phyloP scores from a whole-genome alignment of 2,888 invertebrate species.

The Deilephila elpenor region DNA sequence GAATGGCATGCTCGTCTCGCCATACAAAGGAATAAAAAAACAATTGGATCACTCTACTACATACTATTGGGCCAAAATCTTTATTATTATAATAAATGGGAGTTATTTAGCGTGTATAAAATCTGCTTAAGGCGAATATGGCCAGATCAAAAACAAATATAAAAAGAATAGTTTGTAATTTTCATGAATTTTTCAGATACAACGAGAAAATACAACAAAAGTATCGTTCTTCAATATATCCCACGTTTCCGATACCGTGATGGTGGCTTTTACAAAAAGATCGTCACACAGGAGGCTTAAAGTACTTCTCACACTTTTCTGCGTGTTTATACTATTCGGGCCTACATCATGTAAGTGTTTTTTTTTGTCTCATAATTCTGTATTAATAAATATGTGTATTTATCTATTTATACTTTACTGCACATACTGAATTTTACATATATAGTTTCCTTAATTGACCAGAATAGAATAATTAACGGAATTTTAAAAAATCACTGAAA shows the following conservation, averaged over 20 bases:
- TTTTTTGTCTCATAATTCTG: not conserved
- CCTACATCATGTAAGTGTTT: slow-evolving; percentile 79
- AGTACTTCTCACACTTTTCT: slow-evolving; percentile 76
- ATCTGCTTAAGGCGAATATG: not conserved
- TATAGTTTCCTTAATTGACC: too few species aligned
- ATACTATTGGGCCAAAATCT: too few species aligned
- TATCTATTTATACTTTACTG: not conserved
- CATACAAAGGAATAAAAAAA: too few species aligned
- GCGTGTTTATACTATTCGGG: slow-evolving; percentile 80
- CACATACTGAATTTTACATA: too few species aligned
- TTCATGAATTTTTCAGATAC: slow-evolving; percentile 61
- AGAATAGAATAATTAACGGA: too few species aligned
- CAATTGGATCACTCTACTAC: too few species aligned
- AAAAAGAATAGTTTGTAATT: not conserved
- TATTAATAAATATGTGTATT: not conserved
- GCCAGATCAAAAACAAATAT: too few species aligned
- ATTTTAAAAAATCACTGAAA: too few species aligned
- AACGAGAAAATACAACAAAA: slow-evolving; percentile 52
- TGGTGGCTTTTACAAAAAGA: slow-evolving; percentile 76
- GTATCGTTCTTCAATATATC: slow-evolving; percentile 90
- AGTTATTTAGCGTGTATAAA: not conserved
- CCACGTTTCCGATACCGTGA: slow-evolving; percentile 83
- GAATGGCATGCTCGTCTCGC: too few species aligned
- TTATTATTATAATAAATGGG: too few species aligned
- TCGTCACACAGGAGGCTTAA: slow-evolving; percentile 65